Percentiles rank a stretch among this genome's conserved stretches.
phyloP scores from a whole-genome alignment of 2,113 vertebrate species.

The Ceratotherium simum region DNA sequence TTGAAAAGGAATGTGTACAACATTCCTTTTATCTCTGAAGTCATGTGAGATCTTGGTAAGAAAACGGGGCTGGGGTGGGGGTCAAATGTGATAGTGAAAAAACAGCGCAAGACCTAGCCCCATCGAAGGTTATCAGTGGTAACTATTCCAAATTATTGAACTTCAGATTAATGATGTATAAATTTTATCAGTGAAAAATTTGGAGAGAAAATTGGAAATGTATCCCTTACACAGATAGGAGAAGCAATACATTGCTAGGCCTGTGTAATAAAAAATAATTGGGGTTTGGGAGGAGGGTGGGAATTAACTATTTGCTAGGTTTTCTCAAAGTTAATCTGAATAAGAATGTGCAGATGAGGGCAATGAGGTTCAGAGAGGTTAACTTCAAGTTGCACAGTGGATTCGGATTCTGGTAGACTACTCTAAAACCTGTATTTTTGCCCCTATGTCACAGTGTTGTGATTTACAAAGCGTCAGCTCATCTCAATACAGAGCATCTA shows the following conservation, averaged over 20 bases:
- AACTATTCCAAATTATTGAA: background rate
- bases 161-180: too few relatives aligned
- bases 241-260: background rate
- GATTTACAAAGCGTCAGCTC: background rate
- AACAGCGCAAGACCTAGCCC: background rate
- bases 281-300: background rate
- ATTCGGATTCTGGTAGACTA: background rate
- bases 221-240: background rate
- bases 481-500: background rate
- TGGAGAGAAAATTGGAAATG: background rate
- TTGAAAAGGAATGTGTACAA: background rate
- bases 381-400: too few relatives aligned
- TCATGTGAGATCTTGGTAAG: background rate
- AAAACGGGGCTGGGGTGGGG: background rate
- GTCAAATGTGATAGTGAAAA: background rate
- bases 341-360: background rate
- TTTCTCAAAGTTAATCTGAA: background rate
- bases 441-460: accelerated
- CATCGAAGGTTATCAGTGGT: background rate
- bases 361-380: background rate
- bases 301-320: too few relatives aligned
- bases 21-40: background rate
- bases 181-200: background rate
- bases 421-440: background rate
- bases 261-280: background rate